A percentile compares a stretch with the other conserved stretches of the same genome.
Conservation (phyloP, 2,888 invertebrate species). For the Chrysina gloriosa region DNA sequence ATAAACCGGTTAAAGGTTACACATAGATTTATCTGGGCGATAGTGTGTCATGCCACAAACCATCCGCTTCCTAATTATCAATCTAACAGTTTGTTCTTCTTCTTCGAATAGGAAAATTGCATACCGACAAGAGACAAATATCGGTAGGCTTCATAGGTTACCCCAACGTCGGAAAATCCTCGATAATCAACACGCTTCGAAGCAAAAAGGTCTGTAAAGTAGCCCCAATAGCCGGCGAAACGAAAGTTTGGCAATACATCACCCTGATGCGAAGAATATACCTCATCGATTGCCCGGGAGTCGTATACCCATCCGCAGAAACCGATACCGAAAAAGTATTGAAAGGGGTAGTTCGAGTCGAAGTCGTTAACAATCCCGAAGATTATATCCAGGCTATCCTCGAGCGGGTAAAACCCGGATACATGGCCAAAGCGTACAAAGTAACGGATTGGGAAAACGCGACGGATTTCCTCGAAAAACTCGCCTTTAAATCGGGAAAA, state of each 20-base stretch:
- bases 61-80: too few species aligned
- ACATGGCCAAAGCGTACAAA: constrained; percentile 91
- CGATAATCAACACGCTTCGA: constrained; percentile 95
- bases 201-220: constrained; percentile 98
- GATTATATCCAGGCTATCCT: constrained; percentile 92
- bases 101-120: constrained; percentile 82
- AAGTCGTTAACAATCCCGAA: constrained; percentile 92
- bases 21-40: too few species aligned
- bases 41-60: too few species aligned
- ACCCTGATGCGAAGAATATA: constrained; percentile 97
- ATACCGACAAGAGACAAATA: constrained; percentile 97
- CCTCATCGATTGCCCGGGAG: constrained; percentile 98
- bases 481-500: constrained; percentile 89
- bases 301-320: constrained; percentile 97
- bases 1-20: too few species aligned
- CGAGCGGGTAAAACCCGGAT: constrained; percentile 88
- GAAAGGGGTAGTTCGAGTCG: constrained; percentile 97
- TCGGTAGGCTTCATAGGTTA: constrained; percentile 99
- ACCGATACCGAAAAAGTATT: constrained; percentile 94
- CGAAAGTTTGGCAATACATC: constrained; percentile 99
- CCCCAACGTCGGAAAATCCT: constrained; percentile 99
- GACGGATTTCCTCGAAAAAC: constrained; percentile 90
- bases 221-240: constrained; percentile 98
- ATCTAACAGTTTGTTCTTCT: too few species aligned
- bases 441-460: constrained; percentile 83